Conservation (phyloP, 2,113 vertebrate species). For the Colinus virginianus region DNA sequence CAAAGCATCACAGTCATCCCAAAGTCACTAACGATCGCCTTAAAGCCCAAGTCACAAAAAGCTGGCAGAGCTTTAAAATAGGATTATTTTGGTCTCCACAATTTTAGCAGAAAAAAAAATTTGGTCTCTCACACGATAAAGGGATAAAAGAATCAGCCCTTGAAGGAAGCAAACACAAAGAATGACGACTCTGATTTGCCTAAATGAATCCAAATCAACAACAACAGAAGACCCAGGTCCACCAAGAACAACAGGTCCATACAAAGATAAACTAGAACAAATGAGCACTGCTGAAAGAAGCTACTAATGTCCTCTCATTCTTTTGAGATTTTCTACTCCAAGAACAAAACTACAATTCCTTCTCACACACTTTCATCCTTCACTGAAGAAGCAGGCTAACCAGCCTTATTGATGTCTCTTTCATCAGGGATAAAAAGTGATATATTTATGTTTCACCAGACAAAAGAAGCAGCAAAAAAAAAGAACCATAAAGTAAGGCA, state of each 20-base stretch:
- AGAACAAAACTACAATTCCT: not conserved
- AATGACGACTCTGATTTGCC: not conserved
- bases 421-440: not conserved
- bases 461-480: not conserved
- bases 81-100: not conserved
- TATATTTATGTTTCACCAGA: not conserved
- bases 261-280: not conserved
- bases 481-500: not conserved
- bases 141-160: not conserved
- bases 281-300: not conserved
- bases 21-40: not conserved
- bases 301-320: not conserved
- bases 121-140: not conserved
- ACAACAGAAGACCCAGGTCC: not conserved
- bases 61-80: not conserved
- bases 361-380: not conserved
- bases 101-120: not conserved
- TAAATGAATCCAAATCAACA: not conserved
- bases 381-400: not conserved
- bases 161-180: not conserved
- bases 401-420: not conserved
- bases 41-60: not conserved
- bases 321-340: not conserved
- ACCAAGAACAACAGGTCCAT: not conserved
- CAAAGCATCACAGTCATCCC: not conserved